Base-by-base conservation (phyloP, 2,888 invertebrate genomes). In the Drosophila acutilabella region DNA sequence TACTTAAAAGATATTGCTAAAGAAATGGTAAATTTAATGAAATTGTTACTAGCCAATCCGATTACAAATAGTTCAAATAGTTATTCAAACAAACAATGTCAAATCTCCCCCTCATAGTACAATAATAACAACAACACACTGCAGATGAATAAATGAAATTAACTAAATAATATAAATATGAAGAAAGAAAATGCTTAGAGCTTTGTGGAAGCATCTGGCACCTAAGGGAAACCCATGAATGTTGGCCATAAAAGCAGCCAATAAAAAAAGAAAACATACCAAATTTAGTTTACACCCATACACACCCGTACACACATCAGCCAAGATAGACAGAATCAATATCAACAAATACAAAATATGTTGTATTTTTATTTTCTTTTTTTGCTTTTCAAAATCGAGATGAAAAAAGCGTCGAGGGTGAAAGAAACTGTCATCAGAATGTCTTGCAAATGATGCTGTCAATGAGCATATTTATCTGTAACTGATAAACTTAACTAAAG, bases 201-300 rank as follows among this genome's bases (percentile, higher is more conserved):
- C 33, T 13, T 16, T 41, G 47, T 26, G 20, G 54, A 23, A 72
- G 61, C 71, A 71, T 67, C 71, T 65, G 65, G 58, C 60, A 52
- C 42, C 40, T 38, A 45, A 56, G 45, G 53, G 42, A 62, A 50
- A 33, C 41, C 57, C 50, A 54, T 53, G 56, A 67, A 59, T 65
- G 65, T 64, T 68, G 47, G 36, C 60, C 60, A 61, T 68, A 61
- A 71, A 68, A 44, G 60, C 64, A 64, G 58, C 52, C 74, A 72
- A 72, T 68, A 74, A 64, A 65, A 57, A n/a, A 52, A 47, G 50
- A 50, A 64, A 61, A 66, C 59, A 68, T 53, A 40, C 36, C 56
- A 61, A 30, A 64, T 58, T 67, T 64, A 52, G 60, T 67, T 67
- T 61, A 52, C 6, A 65, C 45, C 61, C 50, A 53, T 33, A n/a